Evolutionary conservation across 2,113 vertebrate genomes (phyloP).

Genomic region (Pteruthius melanotis): DNA sequence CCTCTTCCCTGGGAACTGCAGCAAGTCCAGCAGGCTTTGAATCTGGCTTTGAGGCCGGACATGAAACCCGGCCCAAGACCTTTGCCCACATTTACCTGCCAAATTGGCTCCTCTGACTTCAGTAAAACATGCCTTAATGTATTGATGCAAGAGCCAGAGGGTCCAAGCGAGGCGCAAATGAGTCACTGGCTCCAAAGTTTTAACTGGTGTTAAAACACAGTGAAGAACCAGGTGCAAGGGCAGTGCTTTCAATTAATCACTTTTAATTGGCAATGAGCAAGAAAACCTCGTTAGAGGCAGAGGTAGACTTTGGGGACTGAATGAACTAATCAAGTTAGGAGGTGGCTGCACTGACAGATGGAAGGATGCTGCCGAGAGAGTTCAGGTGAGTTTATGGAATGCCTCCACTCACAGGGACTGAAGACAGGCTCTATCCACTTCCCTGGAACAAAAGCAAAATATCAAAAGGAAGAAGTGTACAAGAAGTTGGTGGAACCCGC

Average conservation of each 20-base stretch:
- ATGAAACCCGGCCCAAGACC: not conserved
- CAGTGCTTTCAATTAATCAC: not conserved
- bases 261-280: not conserved
- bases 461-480: slow-evolving; percentile 69
- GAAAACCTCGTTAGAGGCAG: not conserved
- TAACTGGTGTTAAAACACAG: not conserved
- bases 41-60: not conserved
- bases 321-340: not conserved
- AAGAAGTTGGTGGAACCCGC: slow-evolving; percentile 72
- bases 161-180: not conserved
- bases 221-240: not conserved
- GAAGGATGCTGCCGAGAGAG: not conserved
- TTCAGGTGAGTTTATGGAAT: not conserved
- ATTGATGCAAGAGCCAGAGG: not conserved
- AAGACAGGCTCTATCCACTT: slow-evolving; percentile 87
- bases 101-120: not conserved
- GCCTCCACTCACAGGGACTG: slow-evolving; percentile 76
- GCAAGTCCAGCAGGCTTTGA: not conserved
- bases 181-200: not conserved
- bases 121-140: not conserved
- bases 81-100: not conserved
- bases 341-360: not conserved
- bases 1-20: not conserved
- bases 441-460: slow-evolving; percentile 81
- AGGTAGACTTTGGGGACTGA: not conserved